phyloP scores from a whole-genome alignment of 2,888 invertebrate species.

The Drosophila vallismaia region DNA sequence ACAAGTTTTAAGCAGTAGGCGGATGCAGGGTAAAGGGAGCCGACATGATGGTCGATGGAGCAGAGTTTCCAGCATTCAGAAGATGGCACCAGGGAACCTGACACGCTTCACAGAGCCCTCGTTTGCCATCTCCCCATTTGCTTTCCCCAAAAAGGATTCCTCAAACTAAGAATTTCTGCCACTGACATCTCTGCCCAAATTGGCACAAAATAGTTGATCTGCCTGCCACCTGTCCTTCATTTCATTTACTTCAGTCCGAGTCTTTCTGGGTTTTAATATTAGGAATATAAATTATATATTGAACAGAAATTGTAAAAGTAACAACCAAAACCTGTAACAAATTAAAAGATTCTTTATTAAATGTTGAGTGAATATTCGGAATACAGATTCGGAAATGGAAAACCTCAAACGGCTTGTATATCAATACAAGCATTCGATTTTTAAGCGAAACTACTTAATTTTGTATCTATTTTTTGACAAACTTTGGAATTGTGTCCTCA shows the following conservation, averaged over 20 bases:
- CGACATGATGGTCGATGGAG: slow-evolving; percentile 1
- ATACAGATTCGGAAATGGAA: no score
- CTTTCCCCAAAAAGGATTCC: background rate
- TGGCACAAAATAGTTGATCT: slow-evolving; percentile 40
- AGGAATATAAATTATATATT: background rate
- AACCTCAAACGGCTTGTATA: no score
- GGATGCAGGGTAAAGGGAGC: slow-evolving; percentile 25
- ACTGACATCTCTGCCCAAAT: slow-evolving; percentile 51
- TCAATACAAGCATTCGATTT: no score
- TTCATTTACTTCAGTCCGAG: background rate
- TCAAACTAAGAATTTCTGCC: slow-evolving; percentile 15
- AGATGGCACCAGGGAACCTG: slow-evolving; percentile 11
- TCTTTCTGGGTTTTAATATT: background rate
- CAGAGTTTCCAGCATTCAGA: background rate
- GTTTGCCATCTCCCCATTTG: background rate
- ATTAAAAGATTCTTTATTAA: background rate
- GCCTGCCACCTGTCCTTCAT: background rate
- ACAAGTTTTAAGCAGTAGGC: slow-evolving; percentile 32
- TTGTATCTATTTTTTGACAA: no score
- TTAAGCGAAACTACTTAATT: no score
- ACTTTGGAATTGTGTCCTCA: no score
- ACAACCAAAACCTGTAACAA: background rate
- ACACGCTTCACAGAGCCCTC: slow-evolving; percentile 24
- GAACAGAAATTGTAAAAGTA: background rate
- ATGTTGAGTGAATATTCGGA: no score